A percentile compares a stretch with the other conserved stretches of the same genome.
phyloP scores from a whole-genome alignment of 2,888 invertebrate genomes.

The Tipula helvola region DNA sequence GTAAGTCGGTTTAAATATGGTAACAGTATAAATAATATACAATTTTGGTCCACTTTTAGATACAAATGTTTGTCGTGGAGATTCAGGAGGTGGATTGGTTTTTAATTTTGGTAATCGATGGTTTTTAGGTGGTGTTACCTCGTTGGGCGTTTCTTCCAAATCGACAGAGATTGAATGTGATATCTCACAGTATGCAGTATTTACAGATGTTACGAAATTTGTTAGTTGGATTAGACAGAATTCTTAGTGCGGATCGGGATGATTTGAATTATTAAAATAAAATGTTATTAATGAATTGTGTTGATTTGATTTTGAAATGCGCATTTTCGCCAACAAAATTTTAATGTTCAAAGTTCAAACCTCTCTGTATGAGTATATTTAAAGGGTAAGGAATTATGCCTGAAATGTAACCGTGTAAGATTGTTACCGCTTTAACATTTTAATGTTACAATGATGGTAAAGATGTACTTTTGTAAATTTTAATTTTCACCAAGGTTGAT shows the following conservation, averaged over 20 bases:
- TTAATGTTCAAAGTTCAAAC: no score
- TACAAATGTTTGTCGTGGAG: constrained; percentile 40
- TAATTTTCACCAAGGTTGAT: no score
- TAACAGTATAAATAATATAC: background rate
- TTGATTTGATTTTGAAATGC: no score
- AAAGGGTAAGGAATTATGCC: no score
- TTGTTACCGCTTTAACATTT: no score
- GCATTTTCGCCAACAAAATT: no score
- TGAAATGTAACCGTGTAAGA: no score
- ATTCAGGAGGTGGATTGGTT: constrained; percentile 39
- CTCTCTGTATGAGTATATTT: no score
- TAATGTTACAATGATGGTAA: no score
- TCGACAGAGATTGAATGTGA: constrained; percentile 32
- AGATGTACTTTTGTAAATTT: no score
- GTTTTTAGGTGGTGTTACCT: constrained; percentile 17
- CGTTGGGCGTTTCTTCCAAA: constrained; percentile 15
- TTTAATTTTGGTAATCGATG: constrained; percentile 20
- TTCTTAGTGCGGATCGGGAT: background rate
- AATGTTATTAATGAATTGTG: background rate
- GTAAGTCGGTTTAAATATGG: background rate
- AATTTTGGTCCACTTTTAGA: background rate
- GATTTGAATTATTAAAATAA: background rate
- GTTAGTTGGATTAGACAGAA: constrained; percentile 24
- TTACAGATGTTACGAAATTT: constrained; percentile 34
- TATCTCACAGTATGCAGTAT: constrained; percentile 35